Conservation (phyloP, 2,888 invertebrate species). For the Melolontha melolontha region DNA sequence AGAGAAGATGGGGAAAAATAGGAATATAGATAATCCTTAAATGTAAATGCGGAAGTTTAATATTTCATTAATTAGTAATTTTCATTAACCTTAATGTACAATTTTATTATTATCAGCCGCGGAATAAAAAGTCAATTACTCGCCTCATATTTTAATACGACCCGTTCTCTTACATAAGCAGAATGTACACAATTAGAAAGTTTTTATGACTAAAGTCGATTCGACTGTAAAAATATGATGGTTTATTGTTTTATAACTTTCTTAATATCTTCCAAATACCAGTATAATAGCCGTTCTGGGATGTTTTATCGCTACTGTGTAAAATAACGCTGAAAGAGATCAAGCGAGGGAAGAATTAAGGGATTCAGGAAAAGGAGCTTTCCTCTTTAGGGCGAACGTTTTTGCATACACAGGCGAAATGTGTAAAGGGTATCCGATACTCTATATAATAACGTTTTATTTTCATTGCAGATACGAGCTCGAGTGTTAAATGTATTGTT, state of each 20-base stretch:
- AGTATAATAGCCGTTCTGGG: conserved; percentile 40
- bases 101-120: too few relatives aligned
- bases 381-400: conserved; percentile 19
- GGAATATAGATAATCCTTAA: too few relatives aligned
- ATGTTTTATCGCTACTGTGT: conserved; percentile 35
- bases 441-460: conserved; percentile 28
- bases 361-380: conserved; percentile 1
- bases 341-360: conserved; percentile 25
- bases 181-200: conserved; percentile 34
- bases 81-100: too few relatives aligned
- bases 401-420: conserved; percentile 24
- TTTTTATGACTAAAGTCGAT: conserved; percentile 48
- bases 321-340: conserved; percentile 18
- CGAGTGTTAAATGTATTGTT: neutral
- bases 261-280: conserved; percentile 48
- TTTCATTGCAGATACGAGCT: conserved; percentile 23
- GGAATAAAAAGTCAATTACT: too few relatives aligned
- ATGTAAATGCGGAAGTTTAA: too few relatives aligned
- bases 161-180: neutral
- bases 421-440: conserved; percentile 17
- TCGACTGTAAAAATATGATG: conserved; percentile 50
- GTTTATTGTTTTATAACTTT: conserved; percentile 51
- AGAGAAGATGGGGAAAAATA: too few relatives aligned
- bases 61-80: too few relatives aligned
- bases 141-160: too few relatives aligned